Evolutionary conservation across 2,113 vertebrate species (phyloP).

Genomic region (Sprattus sprattus): DNA sequence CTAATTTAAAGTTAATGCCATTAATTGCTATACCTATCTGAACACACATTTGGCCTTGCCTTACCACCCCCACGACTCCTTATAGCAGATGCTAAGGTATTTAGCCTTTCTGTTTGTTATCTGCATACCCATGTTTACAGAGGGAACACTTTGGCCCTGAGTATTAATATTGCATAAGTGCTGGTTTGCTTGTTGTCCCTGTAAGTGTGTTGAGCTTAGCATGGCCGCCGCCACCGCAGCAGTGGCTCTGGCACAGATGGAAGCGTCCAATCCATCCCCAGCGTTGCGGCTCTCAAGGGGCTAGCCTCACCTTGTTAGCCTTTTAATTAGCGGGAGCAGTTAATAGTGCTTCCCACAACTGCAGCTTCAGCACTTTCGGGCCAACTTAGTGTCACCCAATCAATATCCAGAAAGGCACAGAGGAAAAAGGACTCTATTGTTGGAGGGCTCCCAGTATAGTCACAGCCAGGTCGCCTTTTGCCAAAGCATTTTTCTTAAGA

Average conservation of each 20-base stretch:
- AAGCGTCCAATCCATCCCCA: not conserved
- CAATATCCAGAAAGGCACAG: constrained; percentile 55
- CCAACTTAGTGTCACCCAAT: constrained; percentile 59
- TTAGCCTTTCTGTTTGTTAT: not conserved
- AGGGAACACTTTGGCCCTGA: not conserved
- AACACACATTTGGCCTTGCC: not conserved
- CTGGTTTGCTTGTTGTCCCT: not conserved
- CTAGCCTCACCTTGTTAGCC: constrained; percentile 72
- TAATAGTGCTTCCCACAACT: constrained; percentile 63
- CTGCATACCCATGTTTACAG: not conserved
- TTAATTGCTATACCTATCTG: not conserved
- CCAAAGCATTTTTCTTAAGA: constrained; percentile 17
- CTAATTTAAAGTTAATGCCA: not conserved
- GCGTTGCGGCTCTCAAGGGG: constrained; percentile 41
- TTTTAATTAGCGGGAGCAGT: constrained; percentile 73
- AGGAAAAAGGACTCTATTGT: not conserved
- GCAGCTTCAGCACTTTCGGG: constrained; percentile 65
- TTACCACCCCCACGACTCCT: not conserved
- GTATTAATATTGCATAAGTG: constrained; percentile 4
- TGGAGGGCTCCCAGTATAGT: constrained; percentile 17
- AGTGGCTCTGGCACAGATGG: not conserved
- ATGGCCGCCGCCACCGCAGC: not conserved
- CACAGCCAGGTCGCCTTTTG: not conserved
- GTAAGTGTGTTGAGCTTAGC: not conserved
- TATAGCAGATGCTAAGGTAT: not conserved